phyloP scores from a whole-genome alignment of 2,113 vertebrate genomes.

The Echinops telfairi region DNA sequence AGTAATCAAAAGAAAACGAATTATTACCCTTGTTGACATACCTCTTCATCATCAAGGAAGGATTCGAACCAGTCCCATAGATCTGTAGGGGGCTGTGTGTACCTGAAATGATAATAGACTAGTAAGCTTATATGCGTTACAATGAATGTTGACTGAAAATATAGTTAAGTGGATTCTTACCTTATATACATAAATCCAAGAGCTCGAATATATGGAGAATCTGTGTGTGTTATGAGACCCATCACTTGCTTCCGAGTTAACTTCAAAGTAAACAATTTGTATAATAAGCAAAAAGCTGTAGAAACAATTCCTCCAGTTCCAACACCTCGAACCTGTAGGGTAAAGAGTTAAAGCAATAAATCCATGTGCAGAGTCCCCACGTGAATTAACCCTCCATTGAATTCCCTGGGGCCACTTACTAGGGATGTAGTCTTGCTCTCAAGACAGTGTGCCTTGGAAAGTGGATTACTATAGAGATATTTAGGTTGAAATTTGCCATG shows the following conservation, averaged over 20 bases:
- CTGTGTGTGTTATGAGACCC: conserved; percentile 98
- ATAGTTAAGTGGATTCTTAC: conserved; percentile 83
- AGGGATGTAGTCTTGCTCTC: no score
- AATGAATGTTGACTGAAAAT: conserved; percentile 17
- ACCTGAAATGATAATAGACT: conserved; percentile 89
- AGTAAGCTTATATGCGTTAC: conserved; percentile 67
- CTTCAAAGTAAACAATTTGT: conserved; percentile 99
- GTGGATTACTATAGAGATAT: no score
- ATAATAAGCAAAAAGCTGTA: conserved; percentile 98
- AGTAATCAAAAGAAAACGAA: conserved; percentile 87
- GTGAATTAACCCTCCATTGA: no score
- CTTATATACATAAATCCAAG: conserved; percentile 99
- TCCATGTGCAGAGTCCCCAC: no score
- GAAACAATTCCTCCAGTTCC: conserved; percentile 99
- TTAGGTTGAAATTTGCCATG: no score
- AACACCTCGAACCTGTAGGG: conserved; percentile 95
- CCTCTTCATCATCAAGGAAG: conserved; percentile 99
- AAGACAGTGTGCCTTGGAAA: no score
- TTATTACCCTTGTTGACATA: conserved; percentile 99
- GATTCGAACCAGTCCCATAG: conserved; percentile 99
- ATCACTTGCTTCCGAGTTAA: conserved; percentile 99
- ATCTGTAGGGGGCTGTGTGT: conserved; percentile 98
- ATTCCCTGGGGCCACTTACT: no score
- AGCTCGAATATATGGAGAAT: conserved; percentile 98
- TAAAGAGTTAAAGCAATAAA: conserved; percentile 50